A percentile compares a stretch with the other conserved stretches of the same genome.
Evolutionary conservation across 2,888 invertebrate species (phyloP).

Genomic region (Ophioninae sp.): DNA sequence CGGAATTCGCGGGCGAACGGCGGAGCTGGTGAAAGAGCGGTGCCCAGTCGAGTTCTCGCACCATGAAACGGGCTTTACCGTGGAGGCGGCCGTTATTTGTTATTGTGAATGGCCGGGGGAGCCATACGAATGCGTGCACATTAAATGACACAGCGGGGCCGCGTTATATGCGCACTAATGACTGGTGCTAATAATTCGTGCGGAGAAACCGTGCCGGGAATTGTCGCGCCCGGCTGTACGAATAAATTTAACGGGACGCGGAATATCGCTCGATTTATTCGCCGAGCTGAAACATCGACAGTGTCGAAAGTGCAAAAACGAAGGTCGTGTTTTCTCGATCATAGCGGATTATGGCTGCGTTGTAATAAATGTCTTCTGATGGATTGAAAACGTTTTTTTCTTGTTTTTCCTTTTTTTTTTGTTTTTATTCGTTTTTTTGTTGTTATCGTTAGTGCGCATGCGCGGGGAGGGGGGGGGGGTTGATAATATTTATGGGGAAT

Average conservation of each 20-base stretch:
- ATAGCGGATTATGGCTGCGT: background rate
- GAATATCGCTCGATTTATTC: constrained; percentile 34
- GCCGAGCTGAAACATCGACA: background rate
- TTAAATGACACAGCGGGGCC: constrained; percentile 2
- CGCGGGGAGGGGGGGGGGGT: too few species aligned
- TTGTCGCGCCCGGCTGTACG: constrained; percentile 18
- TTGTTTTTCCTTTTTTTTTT: too few species aligned
- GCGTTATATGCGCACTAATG: constrained; percentile 44
- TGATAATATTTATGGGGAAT: too few species aligned
- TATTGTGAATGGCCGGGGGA: constrained; percentile 34
- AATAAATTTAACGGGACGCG: constrained; percentile 21
- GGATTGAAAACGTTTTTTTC: constrained; percentile 35
- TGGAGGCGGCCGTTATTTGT: background rate
- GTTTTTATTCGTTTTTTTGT: too few species aligned
- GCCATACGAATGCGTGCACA: constrained; percentile 25
- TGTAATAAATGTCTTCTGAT: constrained; percentile 54
- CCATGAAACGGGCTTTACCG: background rate
- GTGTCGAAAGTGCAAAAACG: constrained; percentile 46
- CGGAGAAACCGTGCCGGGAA: constrained; percentile 42
- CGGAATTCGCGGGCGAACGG: constrained; percentile 19
- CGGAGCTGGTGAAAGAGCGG: constrained; percentile 15
- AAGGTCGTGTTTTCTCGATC: background rate
- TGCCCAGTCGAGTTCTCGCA: background rate
- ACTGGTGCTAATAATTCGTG: constrained; percentile 41
- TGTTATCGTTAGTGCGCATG: too few species aligned